These are phyloP conservation scores for Chionoecetes opilio DNA, from an alignment of 1,140 invertebrate species.

Conservation along the genomic window DNA sequence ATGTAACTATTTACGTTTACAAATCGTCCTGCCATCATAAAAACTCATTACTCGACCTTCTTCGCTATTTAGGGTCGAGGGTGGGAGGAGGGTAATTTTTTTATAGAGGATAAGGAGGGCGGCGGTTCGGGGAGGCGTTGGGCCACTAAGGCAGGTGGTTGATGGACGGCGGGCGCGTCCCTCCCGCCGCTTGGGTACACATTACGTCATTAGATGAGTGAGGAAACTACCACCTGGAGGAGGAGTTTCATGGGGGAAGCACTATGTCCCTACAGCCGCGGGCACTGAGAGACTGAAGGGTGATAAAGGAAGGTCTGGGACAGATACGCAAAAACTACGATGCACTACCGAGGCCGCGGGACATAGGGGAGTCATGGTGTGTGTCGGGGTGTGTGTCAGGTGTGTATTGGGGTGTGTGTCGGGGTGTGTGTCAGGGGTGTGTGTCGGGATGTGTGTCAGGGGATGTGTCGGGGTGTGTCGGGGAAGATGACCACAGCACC, in stretches of 20 bases:
- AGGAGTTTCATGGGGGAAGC: background rate
- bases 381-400: too few relatives aligned
- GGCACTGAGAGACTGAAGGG: background rate
- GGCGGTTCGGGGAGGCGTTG: background rate
- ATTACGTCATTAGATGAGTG: background rate
- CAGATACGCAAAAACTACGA: too few relatives aligned
- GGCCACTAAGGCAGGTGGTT: background rate
- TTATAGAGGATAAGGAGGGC: background rate
- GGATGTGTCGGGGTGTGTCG: too few relatives aligned
- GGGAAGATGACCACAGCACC: too few relatives aligned
- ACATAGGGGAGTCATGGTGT: background rate
- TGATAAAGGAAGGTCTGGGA: background rate
- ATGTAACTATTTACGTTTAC: background rate
- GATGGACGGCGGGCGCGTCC: constrained; percentile 21
- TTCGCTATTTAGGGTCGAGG: background rate
- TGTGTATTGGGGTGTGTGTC: too few relatives aligned
- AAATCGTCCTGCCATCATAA: constrained; percentile 3
- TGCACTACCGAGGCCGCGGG: background rate
- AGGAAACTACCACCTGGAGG: constrained; percentile 4
- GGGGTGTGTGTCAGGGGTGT: too few relatives aligned
- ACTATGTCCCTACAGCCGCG: constrained; percentile 9
- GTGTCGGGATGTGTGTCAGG: too few relatives aligned
- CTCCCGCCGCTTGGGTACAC: background rate
- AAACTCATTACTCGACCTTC: background rate
- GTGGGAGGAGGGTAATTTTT: background rate